Percentiles rank a stretch among this genome's conserved stretches.
Conservation (phyloP, 1,140 invertebrate species). For the Ceratosolen solmsi region DNA sequence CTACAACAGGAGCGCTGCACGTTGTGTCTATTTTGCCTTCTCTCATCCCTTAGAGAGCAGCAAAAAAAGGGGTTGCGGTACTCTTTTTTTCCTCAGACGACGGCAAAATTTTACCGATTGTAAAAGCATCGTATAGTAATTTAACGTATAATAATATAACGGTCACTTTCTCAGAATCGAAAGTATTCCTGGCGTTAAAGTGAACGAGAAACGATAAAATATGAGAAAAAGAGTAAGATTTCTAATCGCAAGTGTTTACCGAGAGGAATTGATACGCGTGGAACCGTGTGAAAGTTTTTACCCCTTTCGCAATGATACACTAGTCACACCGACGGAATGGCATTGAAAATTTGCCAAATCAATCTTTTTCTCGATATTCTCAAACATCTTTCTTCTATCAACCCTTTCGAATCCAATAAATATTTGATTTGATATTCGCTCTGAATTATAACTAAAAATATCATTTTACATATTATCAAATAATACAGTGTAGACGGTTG, state of each 20-base stretch:
- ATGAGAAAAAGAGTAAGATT: slow-evolving; percentile 26
- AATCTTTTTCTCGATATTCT: too few species aligned
- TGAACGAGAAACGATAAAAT: neutral
- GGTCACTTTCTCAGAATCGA: slow-evolving; percentile 40
- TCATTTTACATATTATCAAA: neutral
- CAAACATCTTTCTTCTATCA: neutral
- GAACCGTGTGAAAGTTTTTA: slow-evolving; percentile 46
- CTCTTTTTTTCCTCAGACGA: slow-evolving; percentile 34
- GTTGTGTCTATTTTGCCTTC: slow-evolving; percentile 42
- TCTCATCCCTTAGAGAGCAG: slow-evolving; percentile 33
- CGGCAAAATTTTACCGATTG: slow-evolving; percentile 32
- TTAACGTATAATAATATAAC: slow-evolving; percentile 38
- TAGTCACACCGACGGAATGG: neutral
- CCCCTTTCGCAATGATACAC: neutral
- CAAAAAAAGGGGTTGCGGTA: slow-evolving; percentile 47
- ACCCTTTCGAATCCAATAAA: slow-evolving; percentile 6
- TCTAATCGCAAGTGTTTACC: slow-evolving; percentile 16
- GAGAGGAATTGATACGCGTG: neutral
- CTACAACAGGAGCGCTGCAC: slow-evolving; percentile 12
- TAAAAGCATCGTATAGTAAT: slow-evolving; percentile 29
- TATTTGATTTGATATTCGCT: neutral
- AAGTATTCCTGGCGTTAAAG: neutral
- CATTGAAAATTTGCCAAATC: slow-evolving; percentile 11
- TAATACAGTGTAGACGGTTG: neutral
- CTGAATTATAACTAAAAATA: neutral